Conservation (phyloP, 1,140 invertebrate species). For the Drosophila gunungcola region DNA sequence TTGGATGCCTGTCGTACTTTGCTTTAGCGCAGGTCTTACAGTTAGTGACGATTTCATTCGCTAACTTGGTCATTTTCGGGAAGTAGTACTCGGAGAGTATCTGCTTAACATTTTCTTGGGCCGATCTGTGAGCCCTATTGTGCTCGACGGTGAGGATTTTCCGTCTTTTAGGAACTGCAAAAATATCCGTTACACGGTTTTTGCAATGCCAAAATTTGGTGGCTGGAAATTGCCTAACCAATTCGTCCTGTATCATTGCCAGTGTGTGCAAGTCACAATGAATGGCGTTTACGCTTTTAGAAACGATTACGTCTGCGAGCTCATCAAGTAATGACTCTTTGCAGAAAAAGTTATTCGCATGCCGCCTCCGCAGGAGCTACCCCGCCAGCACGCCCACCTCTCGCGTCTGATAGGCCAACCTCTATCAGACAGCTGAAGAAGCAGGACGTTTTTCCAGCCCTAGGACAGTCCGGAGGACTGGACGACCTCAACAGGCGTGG, state of each 20-base stretch:
- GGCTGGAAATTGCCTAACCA: slow-evolving; percentile 1
- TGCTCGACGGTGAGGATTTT: slow-evolving; percentile 1
- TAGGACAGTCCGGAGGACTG: too few relatives aligned
- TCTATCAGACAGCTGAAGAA: too few relatives aligned
- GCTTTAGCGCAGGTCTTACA: slow-evolving; percentile 2
- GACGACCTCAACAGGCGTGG: too few relatives aligned
- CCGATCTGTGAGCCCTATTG: background rate
- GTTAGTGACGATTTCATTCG: background rate
- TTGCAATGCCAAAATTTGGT: background rate
- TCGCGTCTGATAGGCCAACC: too few relatives aligned
- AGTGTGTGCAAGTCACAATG: background rate
- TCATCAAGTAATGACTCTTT: background rate
- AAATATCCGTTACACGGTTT: background rate
- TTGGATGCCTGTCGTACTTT: background rate
- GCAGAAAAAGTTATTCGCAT: background rate
- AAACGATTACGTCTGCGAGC: background rate
- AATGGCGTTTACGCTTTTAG: background rate
- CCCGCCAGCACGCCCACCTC: too few relatives aligned
- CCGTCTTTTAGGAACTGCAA: background rate
- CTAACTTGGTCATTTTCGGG: background rate
- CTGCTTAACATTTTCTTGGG: slow-evolving; percentile 7
- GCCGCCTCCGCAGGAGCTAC: too few relatives aligned
- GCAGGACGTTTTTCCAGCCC: too few relatives aligned
- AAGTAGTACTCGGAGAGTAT: slow-evolving; percentile 3
- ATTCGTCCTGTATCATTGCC: too few relatives aligned